A percentile compares a stretch with the other conserved stretches of the same genome.
Conservation (phyloP, 2,113 vertebrate genomes). For the Ranitomeya variabilis region DNA sequence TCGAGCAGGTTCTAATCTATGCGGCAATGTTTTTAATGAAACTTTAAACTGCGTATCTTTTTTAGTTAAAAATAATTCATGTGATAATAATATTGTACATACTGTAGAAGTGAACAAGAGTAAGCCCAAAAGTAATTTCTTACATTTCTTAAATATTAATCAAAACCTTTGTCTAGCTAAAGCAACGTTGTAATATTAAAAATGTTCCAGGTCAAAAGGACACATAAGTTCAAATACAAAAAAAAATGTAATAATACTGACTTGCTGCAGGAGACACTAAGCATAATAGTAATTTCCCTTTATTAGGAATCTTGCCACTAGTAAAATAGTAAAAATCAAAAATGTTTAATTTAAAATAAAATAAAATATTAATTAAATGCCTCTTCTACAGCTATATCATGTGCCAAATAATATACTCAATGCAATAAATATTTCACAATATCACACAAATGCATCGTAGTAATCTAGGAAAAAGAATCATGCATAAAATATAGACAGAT, state of each 20-base stretch:
- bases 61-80: no score
- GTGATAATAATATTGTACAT: no score
- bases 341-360: slow-evolving; percentile 29
- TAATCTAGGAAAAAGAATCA: slow-evolving; percentile 39
- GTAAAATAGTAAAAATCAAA: slow-evolving; percentile 11
- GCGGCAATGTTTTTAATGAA: no score
- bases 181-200: no score
- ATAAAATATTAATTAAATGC: slow-evolving; percentile 29
- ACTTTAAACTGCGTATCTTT: no score
- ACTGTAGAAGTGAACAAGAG: no score
- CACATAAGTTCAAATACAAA: neutral
- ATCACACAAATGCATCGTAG: slow-evolving; percentile 31
- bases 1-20: no score
- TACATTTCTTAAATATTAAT: no score
- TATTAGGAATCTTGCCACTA: neutral
- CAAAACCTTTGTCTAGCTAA: no score
- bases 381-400: slow-evolving; percentile 23
- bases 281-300: neutral
- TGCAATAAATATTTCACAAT: slow-evolving; percentile 39
- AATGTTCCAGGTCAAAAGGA: neutral
- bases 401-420: slow-evolving; percentile 29
- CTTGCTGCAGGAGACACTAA: neutral
- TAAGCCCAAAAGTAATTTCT: no score
- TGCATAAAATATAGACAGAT: slow-evolving; percentile 41
- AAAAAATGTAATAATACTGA: slow-evolving; percentile 9